Percentiles rank a stretch among this genome's conserved stretches.
phyloP scores from a whole-genome alignment of 64 coral and sea anemone species.

The Platygyra sinensis region DNA sequence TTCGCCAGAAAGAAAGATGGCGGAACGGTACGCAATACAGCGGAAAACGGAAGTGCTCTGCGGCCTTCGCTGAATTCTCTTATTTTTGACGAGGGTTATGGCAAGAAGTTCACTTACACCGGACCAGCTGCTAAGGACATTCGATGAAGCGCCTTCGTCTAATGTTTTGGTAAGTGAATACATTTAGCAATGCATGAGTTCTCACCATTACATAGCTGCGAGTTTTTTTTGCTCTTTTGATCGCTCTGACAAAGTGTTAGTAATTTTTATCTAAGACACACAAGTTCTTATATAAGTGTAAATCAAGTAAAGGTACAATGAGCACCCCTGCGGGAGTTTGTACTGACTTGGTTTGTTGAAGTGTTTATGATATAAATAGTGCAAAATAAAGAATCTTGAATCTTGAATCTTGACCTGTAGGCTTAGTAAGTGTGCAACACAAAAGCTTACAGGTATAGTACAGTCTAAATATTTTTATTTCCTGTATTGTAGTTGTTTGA shows the following conservation, averaged over 20 bases:
- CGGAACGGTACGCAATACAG: slow-evolving; percentile 30
- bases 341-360: neutral
- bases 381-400: too few relatives aligned
- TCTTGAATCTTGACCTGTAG: too few relatives aligned
- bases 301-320: too few relatives aligned
- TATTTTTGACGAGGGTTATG: slow-evolving; percentile 51
- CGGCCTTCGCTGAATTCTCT: slow-evolving; percentile 5
- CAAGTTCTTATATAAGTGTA: too few relatives aligned
- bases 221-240: too few relatives aligned
- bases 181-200: neutral
- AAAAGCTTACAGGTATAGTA: neutral
- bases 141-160: slow-evolving; percentile 63
- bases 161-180: slow-evolving; percentile 71
- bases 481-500: too few relatives aligned
- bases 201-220: too few relatives aligned
- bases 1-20: slow-evolving; percentile 60
- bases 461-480: slow-evolving; percentile 2
- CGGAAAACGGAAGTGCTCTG: slow-evolving; percentile 25
- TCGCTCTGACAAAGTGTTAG: too few relatives aligned
- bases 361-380: too few relatives aligned
- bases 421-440: neutral
- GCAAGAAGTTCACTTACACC: slow-evolving; percentile 64
- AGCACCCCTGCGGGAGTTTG: neutral
- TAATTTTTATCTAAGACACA: too few relatives aligned
- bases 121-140: slow-evolving; percentile 58